These are phyloP conservation scores for Pseudococcus longispinus DNA, from an alignment of 2,888 invertebrate genomes.

Conservation along the genomic window DNA sequence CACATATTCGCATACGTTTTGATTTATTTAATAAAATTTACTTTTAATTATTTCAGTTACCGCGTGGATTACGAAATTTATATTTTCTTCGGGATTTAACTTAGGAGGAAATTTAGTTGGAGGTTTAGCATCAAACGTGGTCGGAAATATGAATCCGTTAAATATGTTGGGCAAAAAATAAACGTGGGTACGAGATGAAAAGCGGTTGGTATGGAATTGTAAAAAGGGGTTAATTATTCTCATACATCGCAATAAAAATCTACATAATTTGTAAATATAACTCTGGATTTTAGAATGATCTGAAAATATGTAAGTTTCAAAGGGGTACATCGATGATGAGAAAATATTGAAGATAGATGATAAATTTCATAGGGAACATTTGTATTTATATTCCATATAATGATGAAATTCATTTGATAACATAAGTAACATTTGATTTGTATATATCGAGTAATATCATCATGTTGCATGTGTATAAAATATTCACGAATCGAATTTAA, in stretches of 20 bases:
- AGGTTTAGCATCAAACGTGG: conserved; percentile 13
- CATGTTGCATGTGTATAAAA: background rate
- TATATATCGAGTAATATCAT: background rate
- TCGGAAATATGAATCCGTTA: conserved; percentile 5
- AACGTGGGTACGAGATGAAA: background rate
- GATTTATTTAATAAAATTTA: background rate
- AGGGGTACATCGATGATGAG: background rate
- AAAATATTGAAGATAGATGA: background rate
- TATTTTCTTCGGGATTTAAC: conserved; percentile 36
- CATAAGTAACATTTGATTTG: background rate
- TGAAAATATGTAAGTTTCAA: background rate
- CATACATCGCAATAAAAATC: background rate
- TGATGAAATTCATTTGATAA: background rate
- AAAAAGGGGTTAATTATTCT: background rate
- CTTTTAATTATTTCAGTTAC: conserved; percentile 9
- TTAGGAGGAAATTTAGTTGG: conserved; percentile 27
- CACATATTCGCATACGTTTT: background rate
- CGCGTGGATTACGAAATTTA: conserved; percentile 6
- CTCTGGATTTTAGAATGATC: background rate
- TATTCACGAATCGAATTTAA: background rate
- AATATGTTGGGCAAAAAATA: conserved; percentile 11
- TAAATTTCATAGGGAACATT: background rate
- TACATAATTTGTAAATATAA: conserved; percentile 21
- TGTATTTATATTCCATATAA: background rate
- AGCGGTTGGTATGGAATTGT: background rate